A percentile compares a stretch with the other conserved stretches of the same genome.
Evolutionary conservation across 2,113 vertebrate species (phyloP).

Genomic region (Cettia cetti): DNA sequence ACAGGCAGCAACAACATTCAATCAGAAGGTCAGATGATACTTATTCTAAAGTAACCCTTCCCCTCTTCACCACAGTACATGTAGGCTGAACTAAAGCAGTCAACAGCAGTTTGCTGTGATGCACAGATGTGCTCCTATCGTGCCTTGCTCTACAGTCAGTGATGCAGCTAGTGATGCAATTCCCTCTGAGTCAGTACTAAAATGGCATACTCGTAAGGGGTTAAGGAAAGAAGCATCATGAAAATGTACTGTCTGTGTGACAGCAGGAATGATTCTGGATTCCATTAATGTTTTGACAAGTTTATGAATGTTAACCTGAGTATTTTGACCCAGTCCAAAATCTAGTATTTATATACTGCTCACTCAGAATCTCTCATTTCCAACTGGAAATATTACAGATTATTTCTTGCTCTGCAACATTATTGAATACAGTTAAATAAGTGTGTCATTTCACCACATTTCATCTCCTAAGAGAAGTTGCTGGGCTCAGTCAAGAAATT

Average conservation of each 20-base stretch:
- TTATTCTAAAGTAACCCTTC: not conserved
- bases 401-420: not conserved
- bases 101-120: not conserved
- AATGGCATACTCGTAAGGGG: not conserved
- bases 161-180: not conserved
- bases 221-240: not conserved
- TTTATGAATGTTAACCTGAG: not conserved
- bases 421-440: not conserved
- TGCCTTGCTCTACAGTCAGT: not conserved
- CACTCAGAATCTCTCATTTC: not conserved
- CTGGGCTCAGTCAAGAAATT: not conserved
- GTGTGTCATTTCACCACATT: not conserved
- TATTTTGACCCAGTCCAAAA: not conserved
- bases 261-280: not conserved
- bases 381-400: not conserved
- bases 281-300: not conserved
- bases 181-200: not conserved
- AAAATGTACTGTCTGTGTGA: not conserved
- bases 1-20: not conserved
- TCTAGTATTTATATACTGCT: not conserved
- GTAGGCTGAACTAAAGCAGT: not conserved
- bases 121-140: not conserved
- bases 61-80: rapidly evolving
- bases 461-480: not conserved
- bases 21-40: not conserved